Evolutionary conservation across 2,797 vertebrate species (phyloP).

Genomic region (Notolabrus celidotus): DNA sequence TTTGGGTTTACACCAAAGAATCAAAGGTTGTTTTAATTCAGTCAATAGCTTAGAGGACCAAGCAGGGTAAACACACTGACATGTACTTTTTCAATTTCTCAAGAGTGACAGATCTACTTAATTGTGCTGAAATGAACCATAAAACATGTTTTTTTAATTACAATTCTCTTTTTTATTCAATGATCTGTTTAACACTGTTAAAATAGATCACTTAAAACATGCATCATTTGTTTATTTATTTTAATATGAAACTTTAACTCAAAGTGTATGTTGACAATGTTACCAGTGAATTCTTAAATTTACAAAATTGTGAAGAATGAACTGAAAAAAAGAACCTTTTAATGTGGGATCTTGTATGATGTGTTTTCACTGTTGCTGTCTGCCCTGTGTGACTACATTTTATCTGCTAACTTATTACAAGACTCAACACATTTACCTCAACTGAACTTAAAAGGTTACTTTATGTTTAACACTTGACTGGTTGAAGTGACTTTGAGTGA

Average conservation of each 20-base stretch:
- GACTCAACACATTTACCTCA: constrained; percentile 48
- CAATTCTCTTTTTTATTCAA: no score
- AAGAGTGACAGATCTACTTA: neutral
- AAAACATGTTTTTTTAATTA: neutral
- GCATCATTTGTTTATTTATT: neutral
- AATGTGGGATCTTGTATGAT: neutral
- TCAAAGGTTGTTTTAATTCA: neutral
- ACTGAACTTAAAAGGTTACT: constrained; percentile 16
- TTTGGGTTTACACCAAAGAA: neutral
- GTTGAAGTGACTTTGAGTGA: constrained; percentile 30
- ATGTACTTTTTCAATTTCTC: neutral
- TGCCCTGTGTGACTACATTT: constrained; percentile 18
- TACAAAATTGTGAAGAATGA: constrained; percentile 15
- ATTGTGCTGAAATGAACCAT: neutral
- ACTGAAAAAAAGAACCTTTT: constrained; percentile 10
- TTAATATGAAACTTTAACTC: neutral
- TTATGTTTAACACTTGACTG: constrained; percentile 10
- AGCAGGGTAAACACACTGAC: neutral
- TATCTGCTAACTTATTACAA: constrained; percentile 26
- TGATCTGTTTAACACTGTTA: neutral
- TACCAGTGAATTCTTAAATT: constrained; percentile 5
- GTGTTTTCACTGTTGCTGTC: constrained; percentile 19
- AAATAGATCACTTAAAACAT: neutral
- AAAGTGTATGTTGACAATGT: constrained; percentile 10
- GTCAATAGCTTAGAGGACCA: constrained; percentile 21